Conservation (phyloP, 2,797 vertebrate genomes). For the Octomys mimax region DNA sequence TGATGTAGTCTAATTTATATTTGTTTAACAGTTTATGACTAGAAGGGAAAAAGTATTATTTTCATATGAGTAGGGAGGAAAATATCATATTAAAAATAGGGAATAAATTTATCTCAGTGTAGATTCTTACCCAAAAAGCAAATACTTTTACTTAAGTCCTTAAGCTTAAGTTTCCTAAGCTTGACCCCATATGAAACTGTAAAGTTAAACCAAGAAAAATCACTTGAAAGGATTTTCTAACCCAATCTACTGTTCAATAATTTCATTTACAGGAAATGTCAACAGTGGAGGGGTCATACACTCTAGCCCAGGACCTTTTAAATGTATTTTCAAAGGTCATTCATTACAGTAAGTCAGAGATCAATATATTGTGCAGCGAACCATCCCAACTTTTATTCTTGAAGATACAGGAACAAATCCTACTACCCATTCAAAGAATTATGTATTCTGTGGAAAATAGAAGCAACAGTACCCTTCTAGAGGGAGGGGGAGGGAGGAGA, state of each 20-base stretch:
- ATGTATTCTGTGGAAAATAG: not conserved
- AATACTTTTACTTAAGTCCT: not conserved
- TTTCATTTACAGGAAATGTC: slow-evolving; percentile 56
- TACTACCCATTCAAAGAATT: not conserved
- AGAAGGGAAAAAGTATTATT: not conserved
- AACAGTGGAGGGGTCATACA: not conserved
- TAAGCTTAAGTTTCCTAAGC: slow-evolving; percentile 52
- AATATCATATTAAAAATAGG: slow-evolving; percentile 44
- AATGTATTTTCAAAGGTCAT: not conserved
- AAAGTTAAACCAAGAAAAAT: slow-evolving; percentile 59
- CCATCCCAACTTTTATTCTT: not conserved
- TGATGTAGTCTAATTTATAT: not conserved
- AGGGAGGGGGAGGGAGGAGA: not conserved
- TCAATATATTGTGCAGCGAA: not conserved
- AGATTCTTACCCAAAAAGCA: not conserved
- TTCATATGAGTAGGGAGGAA: not conserved
- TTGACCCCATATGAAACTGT: not conserved
- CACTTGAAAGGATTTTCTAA: slow-evolving; percentile 56
- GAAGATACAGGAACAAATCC: not conserved
- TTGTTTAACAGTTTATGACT: not conserved
- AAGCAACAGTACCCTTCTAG: slow-evolving; percentile 6
- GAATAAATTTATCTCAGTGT: not conserved
- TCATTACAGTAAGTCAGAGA: not conserved
- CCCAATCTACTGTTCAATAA: slow-evolving; percentile 8
- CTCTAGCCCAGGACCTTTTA: not conserved